Base-by-base conservation (phyloP, 2,888 invertebrate species). In the Coelopa pilipes region DNA sequence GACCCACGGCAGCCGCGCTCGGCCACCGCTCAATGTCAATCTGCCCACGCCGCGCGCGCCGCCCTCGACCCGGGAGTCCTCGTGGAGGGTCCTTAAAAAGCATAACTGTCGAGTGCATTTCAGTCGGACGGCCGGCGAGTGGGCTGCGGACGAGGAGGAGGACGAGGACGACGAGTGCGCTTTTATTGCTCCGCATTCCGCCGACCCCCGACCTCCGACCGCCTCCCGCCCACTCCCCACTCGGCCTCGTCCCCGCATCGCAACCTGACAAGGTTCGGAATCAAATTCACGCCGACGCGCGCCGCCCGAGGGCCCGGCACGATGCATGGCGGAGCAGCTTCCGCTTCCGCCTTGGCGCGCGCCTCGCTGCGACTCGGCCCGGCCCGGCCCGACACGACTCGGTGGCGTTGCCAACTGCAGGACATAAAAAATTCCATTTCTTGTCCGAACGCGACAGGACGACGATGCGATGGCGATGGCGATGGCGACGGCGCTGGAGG, bases 391-490 rank as follows among this genome's bases (percentile, higher is more conserved):
- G 17, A 19, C 46, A n/a, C 19, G 34, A 19, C 46, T 10, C n/a
- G 63, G 9, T 15, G 17, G n/a, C 4, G 15, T 50, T 66, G 66
- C 66, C 66, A 66, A 66, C 19, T 66, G 50, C 10, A 49, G 49
- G 65, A 65, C 47, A 65, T 47, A 47, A 65, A 66, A 66, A 66
- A 66, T 66, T 66, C 66, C 65, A 65, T 65, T 65, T 65, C 65
- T 46, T 65, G 65, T 65, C 47, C 65, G 46, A 45, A 65, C 65
- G 45, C 19, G 17, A 65, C 21, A 19, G 66, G 66, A 9, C 17
- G 19, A 49, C 1, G 5, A 60, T 19, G 10, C 13, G 15, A 7
- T 17, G 15, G 47, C 45, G 45, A n/a, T 65, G 47, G 49, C 19
- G 21, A 50, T 12, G n/a, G 19, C 21, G 50, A 24, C 19, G 50